Conservation (phyloP, 2,797 vertebrate species). For the Anabas testudineus region DNA sequence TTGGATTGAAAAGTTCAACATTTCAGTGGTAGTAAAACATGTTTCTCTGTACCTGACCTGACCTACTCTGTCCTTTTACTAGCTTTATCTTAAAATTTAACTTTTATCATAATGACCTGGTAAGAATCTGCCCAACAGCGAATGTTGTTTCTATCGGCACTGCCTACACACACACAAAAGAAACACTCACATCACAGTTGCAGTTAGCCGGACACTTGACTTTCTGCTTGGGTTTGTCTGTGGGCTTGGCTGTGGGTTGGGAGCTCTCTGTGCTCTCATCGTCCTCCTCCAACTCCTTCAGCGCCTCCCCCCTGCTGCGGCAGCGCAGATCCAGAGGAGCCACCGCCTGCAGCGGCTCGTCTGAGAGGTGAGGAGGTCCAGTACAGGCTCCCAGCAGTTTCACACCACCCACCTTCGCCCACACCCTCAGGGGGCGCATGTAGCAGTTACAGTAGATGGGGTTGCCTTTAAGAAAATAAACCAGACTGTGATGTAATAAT, state of each 20-base stretch:
- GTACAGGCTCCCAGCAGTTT: conserved; percentile 84
- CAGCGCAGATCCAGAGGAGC: conserved; percentile 85
- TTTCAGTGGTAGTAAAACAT: background rate
- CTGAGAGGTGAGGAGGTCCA: conserved; percentile 83
- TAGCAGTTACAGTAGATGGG: conserved; percentile 90
- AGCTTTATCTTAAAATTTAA: too few relatives aligned
- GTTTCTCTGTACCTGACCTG: too few relatives aligned
- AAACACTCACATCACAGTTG: conserved; percentile 82
- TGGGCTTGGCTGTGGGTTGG: rapidly evolving
- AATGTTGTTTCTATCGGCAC: background rate
- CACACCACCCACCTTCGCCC: conserved; percentile 77
- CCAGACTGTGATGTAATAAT: too few relatives aligned
- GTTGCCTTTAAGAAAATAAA: conserved; percentile 80
- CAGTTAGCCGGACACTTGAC: conserved; percentile 86
- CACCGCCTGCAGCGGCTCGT: conserved; percentile 86
- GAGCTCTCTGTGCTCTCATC: conserved; percentile 28
- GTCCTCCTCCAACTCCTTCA: conserved; percentile 54
- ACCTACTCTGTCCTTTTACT: too few relatives aligned
- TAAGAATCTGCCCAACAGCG: too few relatives aligned
- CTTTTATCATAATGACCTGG: background rate
- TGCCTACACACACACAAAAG: background rate
- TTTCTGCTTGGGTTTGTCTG: conserved; percentile 37
- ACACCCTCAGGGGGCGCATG: conserved; percentile 84
- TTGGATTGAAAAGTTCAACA: background rate
- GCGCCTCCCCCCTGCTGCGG: conserved; percentile 30